These are phyloP conservation scores for Thumatha senex DNA, from an alignment of 2,888 invertebrate genomes.

Conservation along the genomic window DNA sequence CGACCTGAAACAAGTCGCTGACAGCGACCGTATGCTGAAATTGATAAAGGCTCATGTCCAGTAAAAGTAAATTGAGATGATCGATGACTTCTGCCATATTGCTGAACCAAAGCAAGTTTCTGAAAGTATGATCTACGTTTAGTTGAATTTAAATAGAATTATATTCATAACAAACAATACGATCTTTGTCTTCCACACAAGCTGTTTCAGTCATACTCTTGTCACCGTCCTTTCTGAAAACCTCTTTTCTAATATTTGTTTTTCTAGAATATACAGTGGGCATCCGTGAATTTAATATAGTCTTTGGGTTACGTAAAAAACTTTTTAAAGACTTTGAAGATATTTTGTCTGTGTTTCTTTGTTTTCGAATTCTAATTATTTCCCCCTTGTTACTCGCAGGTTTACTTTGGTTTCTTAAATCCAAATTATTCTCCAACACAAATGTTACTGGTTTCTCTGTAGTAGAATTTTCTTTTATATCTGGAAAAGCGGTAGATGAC, in stretches of 20 bases:
- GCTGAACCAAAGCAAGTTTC: no score
- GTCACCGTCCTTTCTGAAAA: neutral
- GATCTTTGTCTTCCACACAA: slow-evolving; percentile 55
- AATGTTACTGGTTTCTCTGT: neutral
- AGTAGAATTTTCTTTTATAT: neutral
- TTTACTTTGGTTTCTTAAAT: neutral
- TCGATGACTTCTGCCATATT: no score
- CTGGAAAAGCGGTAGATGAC: neutral
- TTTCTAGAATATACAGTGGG: neutral
- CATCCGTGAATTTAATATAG: neutral
- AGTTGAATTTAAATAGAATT: neutral
- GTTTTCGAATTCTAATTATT: neutral
- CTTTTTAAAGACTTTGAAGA: neutral
- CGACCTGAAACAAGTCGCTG: no score
- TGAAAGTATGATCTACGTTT: no score
- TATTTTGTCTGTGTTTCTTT: neutral
- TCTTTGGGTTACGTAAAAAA: neutral
- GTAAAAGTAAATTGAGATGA: no score
- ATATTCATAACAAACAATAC: slow-evolving; percentile 53
- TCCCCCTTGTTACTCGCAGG: neutral
- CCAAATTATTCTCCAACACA: neutral
- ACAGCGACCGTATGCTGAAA: no score
- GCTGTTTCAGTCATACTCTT: slow-evolving; percentile 12
- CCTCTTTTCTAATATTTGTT: neutral
- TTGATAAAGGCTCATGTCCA: no score